A percentile compares a stretch with the other conserved stretches of the same genome.
Conservation (phyloP, 1,140 invertebrate genomes). For the Popillia japonica region DNA sequence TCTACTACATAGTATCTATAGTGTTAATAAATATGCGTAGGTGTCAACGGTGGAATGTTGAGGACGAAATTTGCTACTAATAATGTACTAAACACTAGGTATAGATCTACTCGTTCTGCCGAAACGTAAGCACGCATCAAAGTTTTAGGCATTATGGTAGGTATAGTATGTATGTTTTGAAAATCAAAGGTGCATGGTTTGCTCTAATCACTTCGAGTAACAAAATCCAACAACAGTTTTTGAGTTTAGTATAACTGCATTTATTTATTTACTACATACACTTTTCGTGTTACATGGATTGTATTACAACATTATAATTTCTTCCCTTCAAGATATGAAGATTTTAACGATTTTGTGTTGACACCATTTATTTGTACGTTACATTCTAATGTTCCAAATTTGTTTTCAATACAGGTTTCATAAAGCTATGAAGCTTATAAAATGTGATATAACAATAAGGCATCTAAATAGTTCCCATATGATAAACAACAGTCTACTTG, state of each 20-base stretch:
- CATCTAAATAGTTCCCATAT: slow-evolving; percentile 23
- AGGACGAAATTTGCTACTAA: too few relatives aligned
- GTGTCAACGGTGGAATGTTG: too few relatives aligned
- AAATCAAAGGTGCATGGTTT: too few relatives aligned
- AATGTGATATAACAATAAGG: slow-evolving; percentile 27
- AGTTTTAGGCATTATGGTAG: too few relatives aligned
- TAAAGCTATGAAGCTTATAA: neutral
- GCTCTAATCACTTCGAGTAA: too few relatives aligned
- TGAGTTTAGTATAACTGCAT: slow-evolving; percentile 14
- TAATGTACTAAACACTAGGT: too few relatives aligned
- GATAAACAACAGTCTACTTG: slow-evolving; percentile 10
- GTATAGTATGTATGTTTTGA: too few relatives aligned
- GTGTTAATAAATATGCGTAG: too few relatives aligned
- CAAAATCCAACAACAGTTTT: neutral
- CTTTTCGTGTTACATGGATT: neutral
- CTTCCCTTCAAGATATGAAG: neutral
- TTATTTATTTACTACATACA: neutral
- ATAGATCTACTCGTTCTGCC: too few relatives aligned
- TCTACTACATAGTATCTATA: too few relatives aligned
- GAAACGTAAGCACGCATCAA: too few relatives aligned
- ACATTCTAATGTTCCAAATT: neutral
- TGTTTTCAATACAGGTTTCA: neutral
- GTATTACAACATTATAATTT: neutral
- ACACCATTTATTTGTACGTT: neutral
- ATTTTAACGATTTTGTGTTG: neutral